Evolutionary conservation across 2,888 invertebrate genomes (phyloP), one percentile per base, ranked within the genome.

Genomic region (Ecliptopera silaceata): DNA sequence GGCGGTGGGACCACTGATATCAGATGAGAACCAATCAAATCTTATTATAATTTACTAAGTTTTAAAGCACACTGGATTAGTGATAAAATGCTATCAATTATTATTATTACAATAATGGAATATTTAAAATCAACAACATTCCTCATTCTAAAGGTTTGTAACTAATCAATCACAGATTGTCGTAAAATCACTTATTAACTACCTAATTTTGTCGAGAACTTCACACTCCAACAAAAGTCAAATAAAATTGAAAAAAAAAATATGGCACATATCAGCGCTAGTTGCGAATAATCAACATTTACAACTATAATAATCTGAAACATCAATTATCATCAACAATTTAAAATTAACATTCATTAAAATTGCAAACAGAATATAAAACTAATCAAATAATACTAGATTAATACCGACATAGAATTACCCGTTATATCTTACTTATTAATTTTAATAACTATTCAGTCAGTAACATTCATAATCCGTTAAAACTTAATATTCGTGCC

Each of bases 391-490:
- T 36, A 44, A 53, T 49, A 48, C 15, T 26, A 53, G 46, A 44
- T 43, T 31, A 43, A 43, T 46, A 50, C 38, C 15, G 22, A 29
- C 12, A 18, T n/a, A 18, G n/a, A 44, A 48, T 39, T 47, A 49
- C 57, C 55, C 50, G 34, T 48, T 52, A n/a, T 43, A 43, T 46
- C 12, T 17, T 45, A 34, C 17, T 31, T 38, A 17, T 17, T 17
- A 8, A 38, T 38, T 39, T 18, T 4, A 18, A 39, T 10, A 39
- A 18, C 11, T 18, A 39, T n/a, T 2, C 39, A 32, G 49, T 58
- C 63, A 54, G 26, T 26, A 26, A 68, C 61, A 59, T 58, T 67
- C 55, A 69, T 65, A 67, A 64, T 64, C 54, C 44, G 38, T 58
- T 50, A 50, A 59, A 62, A 54, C 10, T 51, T 42, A 47, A 47